Evolutionary conservation across 2,888 invertebrate species (phyloP).

Genomic region (Stratiomys singularior): DNA sequence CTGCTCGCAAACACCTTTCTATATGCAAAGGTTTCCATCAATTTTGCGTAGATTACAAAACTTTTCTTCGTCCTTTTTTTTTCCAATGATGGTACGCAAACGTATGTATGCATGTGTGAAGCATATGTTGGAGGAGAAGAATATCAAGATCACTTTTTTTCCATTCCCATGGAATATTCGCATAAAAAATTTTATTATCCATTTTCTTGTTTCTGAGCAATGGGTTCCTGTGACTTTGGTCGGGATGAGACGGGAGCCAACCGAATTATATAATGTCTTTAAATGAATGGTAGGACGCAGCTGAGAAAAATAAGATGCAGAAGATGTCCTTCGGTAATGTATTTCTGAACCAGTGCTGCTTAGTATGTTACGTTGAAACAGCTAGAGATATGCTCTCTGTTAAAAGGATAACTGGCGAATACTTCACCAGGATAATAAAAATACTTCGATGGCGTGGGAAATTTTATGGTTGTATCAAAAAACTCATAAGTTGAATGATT

Average conservation of each 20-base stretch:
- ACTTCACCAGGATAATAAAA: too few relatives aligned
- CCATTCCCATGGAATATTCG: conserved; percentile 13
- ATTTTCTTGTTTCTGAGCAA: conserved; percentile 1
- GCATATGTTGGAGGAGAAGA: background rate
- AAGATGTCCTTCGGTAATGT: too few relatives aligned
- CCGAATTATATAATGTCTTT: too few relatives aligned
- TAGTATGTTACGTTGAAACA: too few relatives aligned
- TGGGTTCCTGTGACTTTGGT: background rate
- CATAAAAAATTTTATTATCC: conserved; percentile 38
- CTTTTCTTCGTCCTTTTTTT: background rate
- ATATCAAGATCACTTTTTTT: conserved; percentile 15
- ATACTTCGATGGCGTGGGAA: too few relatives aligned
- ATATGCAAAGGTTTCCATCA: conserved; percentile 7
- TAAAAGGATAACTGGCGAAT: too few relatives aligned
- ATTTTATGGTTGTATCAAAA: too few relatives aligned
- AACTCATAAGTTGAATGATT: too few relatives aligned
- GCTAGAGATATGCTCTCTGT: too few relatives aligned
- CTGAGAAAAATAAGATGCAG: too few relatives aligned
- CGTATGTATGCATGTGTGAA: background rate
- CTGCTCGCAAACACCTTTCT: background rate
- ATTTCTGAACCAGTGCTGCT: too few relatives aligned
- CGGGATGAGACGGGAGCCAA: background rate
- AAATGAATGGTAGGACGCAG: too few relatives aligned
- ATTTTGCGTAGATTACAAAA: conserved; percentile 10
- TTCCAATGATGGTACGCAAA: background rate